These are phyloP conservation scores for Botia almorhae DNA, from an alignment of 2,797 vertebrate species.

Conservation along the genomic window DNA sequence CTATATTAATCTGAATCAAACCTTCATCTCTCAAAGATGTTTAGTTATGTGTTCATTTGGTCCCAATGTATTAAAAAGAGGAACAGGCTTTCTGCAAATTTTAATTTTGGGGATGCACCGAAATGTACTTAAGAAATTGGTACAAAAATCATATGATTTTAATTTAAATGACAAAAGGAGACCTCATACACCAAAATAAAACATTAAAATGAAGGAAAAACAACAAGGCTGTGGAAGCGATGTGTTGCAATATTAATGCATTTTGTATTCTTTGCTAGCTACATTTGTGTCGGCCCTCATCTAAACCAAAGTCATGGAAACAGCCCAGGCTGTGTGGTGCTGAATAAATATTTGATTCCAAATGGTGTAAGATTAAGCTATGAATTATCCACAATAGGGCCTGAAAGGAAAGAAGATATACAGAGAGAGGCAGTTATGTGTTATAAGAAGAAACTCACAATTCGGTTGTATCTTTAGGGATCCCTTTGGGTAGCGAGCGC, in stretches of 20 bases:
- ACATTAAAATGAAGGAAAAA: neutral
- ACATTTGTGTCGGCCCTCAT: neutral
- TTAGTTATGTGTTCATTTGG: no score
- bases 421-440: neutral
- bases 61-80: no score
- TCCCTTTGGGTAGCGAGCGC: constrained; percentile 86
- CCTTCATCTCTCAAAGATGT: no score
- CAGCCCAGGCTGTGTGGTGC: neutral
- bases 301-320: neutral
- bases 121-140: neutral
- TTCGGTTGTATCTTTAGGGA: constrained; percentile 96
- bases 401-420: neutral
- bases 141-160: neutral
- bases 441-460: constrained; percentile 82
- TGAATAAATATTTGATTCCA: neutral
- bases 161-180: neutral
- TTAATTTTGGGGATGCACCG: neutral
- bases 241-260: neutral
- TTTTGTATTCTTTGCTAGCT: neutral
- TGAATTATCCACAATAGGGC: neutral
- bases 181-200: neutral
- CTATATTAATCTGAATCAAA: no score
- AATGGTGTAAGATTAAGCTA: neutral
- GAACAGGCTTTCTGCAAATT: no score
- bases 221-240: neutral